Base-by-base conservation (phyloP, 2,113 vertebrate species). In the Melanotaenia duboulayi region DNA sequence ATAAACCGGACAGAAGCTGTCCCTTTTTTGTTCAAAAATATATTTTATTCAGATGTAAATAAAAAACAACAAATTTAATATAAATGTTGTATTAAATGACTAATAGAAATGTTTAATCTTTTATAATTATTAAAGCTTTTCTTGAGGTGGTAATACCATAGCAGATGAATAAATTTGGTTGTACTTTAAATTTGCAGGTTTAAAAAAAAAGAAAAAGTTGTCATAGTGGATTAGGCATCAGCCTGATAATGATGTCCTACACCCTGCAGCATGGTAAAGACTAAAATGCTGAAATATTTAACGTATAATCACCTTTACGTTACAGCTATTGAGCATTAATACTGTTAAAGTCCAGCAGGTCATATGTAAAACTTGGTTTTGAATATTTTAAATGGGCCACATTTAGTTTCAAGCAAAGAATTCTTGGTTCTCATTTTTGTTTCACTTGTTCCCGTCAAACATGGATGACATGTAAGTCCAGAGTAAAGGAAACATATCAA, bases 151-250 rank as follows among this genome's bases (percentile, higher is more conserved):
- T 16, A 22, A 51, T 1, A 0, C 25, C 20, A 50, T 57, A 4
- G 11, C 58, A 16, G 52, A 70, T 40, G 23, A n/a, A 59, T 6
- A 35, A 25, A 66, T 39, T 64, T 16, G n/a, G 25, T 52, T 19
- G 57, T 60, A 16, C 62, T 65, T 52, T 22, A 37, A 66, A 81
- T 44, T 17, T 48, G 17, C 4, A 17, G 44, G 44, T 48, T n/a
- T 48, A 48, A 7, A n/a, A 4, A 86, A 93, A 94, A 94, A 92
- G 79, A 87, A 93, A 92, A 92, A 79, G 88, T 90, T 74, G 85
- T 82, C 88, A 86, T 86, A 89, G 90, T 32, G 83, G 95, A 96
- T 96, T 96, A 96, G 72, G 51, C 59, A 71, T 71, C 19, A 2
- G 80, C 83, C 92, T 95, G 93, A 94, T 94, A 92, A 92, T 85